A percentile compares a stretch with the other conserved stretches of the same genome.
phyloP scores from a whole-genome alignment of 2,797 vertebrate genomes.

The Garrulus glandarius region DNA sequence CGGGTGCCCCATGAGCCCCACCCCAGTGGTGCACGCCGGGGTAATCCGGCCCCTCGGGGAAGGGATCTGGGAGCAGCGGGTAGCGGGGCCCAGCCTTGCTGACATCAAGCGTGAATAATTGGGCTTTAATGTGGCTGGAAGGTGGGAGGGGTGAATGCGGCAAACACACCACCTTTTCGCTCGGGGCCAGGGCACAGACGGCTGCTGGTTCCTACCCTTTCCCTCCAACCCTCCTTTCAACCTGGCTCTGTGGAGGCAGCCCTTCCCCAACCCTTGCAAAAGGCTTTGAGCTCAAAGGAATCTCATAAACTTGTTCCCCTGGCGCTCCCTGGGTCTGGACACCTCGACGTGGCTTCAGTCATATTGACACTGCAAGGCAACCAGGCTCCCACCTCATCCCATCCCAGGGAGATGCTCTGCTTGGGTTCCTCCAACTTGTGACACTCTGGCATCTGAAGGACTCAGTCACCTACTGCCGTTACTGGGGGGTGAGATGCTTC shows the following conservation, averaged over 20 bases:
- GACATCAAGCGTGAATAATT: slow-evolving; percentile 46
- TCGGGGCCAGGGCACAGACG: neutral
- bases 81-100: neutral
- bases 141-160: slow-evolving; percentile 40
- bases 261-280: neutral
- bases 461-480: neutral
- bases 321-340: rapidly evolving
- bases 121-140: slow-evolving; percentile 57
- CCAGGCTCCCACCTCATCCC: neutral
- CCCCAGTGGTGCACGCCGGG: neutral
- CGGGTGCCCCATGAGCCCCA: neutral
- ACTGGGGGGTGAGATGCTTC: neutral
- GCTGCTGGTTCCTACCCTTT: neutral
- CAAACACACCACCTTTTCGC: neutral
- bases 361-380: rapidly evolving
- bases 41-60: slow-evolving; percentile 27
- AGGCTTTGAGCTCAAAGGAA: slow-evolving; percentile 1
- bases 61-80: slow-evolving; percentile 17
- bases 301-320: neutral
- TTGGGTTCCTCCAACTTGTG: neutral
- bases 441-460: neutral
- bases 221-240: slow-evolving; percentile 28
- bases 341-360: rapidly evolving
- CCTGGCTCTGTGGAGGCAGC: neutral
- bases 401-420: neutral